Base-by-base conservation (phyloP, 2,113 vertebrate species). In the Labrus mixtus region DNA sequence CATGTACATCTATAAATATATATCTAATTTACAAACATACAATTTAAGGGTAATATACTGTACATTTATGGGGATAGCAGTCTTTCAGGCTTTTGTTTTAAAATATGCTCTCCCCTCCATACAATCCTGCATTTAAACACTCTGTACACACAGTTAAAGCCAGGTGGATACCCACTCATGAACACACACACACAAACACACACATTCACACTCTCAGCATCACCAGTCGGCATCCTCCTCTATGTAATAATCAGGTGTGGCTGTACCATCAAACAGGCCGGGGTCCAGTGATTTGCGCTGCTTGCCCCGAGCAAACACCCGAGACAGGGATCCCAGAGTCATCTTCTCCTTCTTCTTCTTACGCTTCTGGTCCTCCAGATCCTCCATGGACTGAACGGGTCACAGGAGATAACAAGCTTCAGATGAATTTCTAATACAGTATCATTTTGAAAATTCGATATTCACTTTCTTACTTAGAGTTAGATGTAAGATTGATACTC, bases 201-300 rank as follows among this genome's bases (percentile, higher is more conserved):
- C 96, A 93, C 96, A 93, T 59, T 10, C 76, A 37, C 82, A 78
- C 86, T 66, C 78, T 23, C 78, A 78, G 69, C 57, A 92, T 91
- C 89, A 93, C 90, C 97, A 99, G 96, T 99, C 98, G 71, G 96
- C 98, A 19, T 99, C 98, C 93, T 99, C 98, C 95, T 99, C 98
- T 93, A 99, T 99, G 95, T 99, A 99, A 95, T 99, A 99, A 95
- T 98, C 97, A 58, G 97, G 97, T 66, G 94, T 92, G 91, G 96
- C 93, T 79, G 97, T 99, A 95, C 97, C 98, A 87, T 98, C 98
- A 82, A 99, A 99, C 90, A 99, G 95, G 50, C 97, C 96, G 0
- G 97, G 97, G 81, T 99, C 98, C 81, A 99, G 94, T 78, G 97
- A 98, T 85, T 98, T 99, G 94, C 97, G 96, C 81, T 98, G 98